Evolutionary conservation across 2,797 vertebrate species (phyloP), one percentile per base, ranked within the genome.

Genomic region (Acanthurus lineatus): DNA sequence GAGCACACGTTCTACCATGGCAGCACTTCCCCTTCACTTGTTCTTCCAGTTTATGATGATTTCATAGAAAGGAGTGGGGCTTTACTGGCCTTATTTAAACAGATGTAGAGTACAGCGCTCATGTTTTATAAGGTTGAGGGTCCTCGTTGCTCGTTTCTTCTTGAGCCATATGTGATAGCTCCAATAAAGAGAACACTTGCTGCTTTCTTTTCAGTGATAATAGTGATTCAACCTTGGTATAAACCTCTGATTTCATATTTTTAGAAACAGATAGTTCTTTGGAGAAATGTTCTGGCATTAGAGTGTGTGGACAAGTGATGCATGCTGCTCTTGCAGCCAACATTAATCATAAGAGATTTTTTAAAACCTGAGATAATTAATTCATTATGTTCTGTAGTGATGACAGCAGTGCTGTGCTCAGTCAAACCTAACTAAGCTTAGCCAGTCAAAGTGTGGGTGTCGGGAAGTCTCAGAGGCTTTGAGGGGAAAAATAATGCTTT

Each of bases 1-100:
- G 60, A 77, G 72, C 66, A 66, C 66, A 69, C 49, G 1, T 58
- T 69, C 32, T 16, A n/a, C 70, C 44, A 63, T 73, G 71, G 74
- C 70, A 69, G 65, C 68, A 20, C 74, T 77, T 88, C 85, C 70
- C 74, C 79, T 82, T 79, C 66, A 64, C 73, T 88, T 77, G 59
- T 82, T 83, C 76, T 28, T 79, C n/a, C 54, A 65, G 59, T 77
- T 82, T 82, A 80, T 69, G 74, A 62, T 69, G 62, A 72, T 76
- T 80, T 82, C 58, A 48, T 45, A 49, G 9, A 56, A 38, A 73
- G 53, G 64, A 47, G 38, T 54, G 32, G 44, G 42, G 49, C 78
- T 85, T 84, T 65, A 76, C 60, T 67, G 77, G 25, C 25, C 84
- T 75, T 64, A 57, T 77, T 84, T 69, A 69, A 77, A 65, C 74